These are phyloP conservation scores for Drosophila baimaii DNA, from an alignment of 1,140 invertebrate genomes.

Conservation along the genomic window DNA sequence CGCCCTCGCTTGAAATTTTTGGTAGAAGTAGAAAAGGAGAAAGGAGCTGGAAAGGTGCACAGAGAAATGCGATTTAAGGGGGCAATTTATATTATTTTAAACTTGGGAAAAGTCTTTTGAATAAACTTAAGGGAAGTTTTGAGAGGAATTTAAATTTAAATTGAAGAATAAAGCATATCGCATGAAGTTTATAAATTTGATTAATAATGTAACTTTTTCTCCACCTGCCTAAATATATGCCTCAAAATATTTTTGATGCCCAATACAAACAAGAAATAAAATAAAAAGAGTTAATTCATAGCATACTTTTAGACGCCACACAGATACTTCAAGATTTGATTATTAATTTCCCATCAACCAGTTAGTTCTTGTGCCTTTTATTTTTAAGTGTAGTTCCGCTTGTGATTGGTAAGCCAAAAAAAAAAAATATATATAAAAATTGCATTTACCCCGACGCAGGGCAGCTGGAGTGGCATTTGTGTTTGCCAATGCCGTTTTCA, in stretches of 20 bases:
- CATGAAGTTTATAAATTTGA: background rate
- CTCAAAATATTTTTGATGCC: no score
- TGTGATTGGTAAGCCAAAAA: constrained; percentile 54
- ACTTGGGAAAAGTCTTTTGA: background rate
- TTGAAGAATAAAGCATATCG: background rate
- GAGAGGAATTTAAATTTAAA: background rate
- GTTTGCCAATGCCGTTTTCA: constrained; percentile 66
- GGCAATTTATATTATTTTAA: background rate
- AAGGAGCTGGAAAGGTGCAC: constrained; percentile 7
- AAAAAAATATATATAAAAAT: constrained; percentile 54
- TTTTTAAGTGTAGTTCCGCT: background rate
- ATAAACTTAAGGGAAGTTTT: background rate
- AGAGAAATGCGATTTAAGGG: background rate
- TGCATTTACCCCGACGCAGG: constrained; percentile 28
- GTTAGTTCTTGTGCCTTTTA: background rate
- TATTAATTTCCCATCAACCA: no score
- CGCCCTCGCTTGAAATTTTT: constrained; percentile 32
- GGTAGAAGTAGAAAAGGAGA: background rate
- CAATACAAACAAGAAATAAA: background rate
- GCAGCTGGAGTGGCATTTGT: constrained; percentile 39
- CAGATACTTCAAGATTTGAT: no score
- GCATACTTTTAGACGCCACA: background rate
- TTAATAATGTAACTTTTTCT: no score
- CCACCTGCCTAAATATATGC: background rate
- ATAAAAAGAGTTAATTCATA: background rate